Percentiles rank a stretch among this genome's conserved stretches.
Conservation (phyloP, 2,888 invertebrate species). For the Apoda limacodes region DNA sequence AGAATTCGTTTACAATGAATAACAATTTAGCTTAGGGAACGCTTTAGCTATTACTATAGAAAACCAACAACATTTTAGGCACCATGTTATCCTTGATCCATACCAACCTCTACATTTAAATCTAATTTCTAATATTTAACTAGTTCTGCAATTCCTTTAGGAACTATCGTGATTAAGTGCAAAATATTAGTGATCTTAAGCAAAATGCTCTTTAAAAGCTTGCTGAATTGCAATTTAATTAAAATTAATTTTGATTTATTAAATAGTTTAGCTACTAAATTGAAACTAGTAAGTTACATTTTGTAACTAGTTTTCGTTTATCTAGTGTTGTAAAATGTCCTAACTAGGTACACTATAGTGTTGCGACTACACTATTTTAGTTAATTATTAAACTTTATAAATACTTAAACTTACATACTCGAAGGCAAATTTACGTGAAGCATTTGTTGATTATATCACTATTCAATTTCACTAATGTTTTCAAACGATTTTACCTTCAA, state of each 20-base stretch:
- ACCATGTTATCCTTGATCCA: slow-evolving; percentile 16
- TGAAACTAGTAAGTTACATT: background rate
- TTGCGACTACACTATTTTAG: background rate
- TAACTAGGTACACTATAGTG: background rate
- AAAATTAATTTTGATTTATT: background rate
- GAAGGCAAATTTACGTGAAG: slow-evolving; percentile 38
- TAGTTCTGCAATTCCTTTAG: slow-evolving; percentile 31
- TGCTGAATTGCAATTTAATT: background rate
- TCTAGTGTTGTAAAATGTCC: background rate
- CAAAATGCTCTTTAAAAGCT: slow-evolving; percentile 2
- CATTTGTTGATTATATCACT: slow-evolving; percentile 14
- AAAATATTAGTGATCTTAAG: slow-evolving; percentile 21
- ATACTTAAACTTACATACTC: slow-evolving; percentile 21
- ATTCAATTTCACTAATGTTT: slow-evolving; percentile 5
- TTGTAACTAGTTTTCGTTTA: background rate
- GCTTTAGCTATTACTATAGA: slow-evolving; percentile 5
- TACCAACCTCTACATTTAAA: slow-evolving; percentile 13
- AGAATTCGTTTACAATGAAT: no score
- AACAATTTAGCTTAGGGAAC: no score
- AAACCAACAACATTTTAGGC: slow-evolving; percentile 3
- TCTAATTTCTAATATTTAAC: background rate
- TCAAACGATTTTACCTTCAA: background rate
- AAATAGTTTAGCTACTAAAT: background rate
- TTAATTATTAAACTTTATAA: background rate
- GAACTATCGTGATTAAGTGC: slow-evolving; percentile 37